These are phyloP conservation scores for Balaeniceps rex DNA, from an alignment of 2,113 vertebrate genomes.

Conservation along the genomic window DNA sequence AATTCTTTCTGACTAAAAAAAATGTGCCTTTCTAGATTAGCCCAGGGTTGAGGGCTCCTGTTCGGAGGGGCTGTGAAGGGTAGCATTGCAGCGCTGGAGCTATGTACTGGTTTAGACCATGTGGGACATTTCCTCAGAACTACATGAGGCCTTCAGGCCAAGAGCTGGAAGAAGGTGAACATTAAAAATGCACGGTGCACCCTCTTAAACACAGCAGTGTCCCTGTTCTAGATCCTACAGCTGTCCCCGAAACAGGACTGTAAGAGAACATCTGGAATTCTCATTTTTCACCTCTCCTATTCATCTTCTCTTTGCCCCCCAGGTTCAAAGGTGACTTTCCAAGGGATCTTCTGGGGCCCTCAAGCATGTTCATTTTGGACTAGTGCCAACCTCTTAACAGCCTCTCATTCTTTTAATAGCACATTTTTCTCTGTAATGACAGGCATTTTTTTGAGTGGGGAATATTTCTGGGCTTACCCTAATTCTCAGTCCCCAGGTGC, in stretches of 20 bases:
- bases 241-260: background rate
- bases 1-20: constrained; percentile 48
- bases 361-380: background rate
- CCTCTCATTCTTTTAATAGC: background rate
- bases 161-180: background rate
- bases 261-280: background rate
- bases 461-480: constrained; percentile 38
- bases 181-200: background rate
- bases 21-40: background rate
- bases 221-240: background rate
- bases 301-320: background rate
- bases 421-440: constrained; percentile 13
- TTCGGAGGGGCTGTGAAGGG: background rate
- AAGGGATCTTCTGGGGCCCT: background rate
- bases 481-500: background rate
- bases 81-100: background rate
- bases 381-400: background rate
- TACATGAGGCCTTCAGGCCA: background rate
- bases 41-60: background rate
- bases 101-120: background rate
- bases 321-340: background rate
- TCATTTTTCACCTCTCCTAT: background rate
- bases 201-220: background rate
- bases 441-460: background rate
- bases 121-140: background rate